A percentile compares a stretch with the other conserved stretches of the same genome.
These are phyloP conservation scores for Oasisia sp. DNA, from an alignment of 2,888 invertebrate species.

Conservation along the genomic window DNA sequence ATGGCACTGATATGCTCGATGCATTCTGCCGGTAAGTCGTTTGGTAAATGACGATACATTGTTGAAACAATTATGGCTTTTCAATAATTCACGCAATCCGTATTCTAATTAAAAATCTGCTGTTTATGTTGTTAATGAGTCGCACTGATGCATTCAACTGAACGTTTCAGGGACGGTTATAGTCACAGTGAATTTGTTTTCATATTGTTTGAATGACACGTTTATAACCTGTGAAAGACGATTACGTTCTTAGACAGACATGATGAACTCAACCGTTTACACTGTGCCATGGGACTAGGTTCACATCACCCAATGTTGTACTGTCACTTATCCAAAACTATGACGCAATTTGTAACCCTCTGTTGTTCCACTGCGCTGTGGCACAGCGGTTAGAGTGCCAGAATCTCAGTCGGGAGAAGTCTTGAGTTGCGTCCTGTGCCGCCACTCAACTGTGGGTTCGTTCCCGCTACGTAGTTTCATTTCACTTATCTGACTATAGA, in stretches of 20 bases:
- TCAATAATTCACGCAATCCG: neutral
- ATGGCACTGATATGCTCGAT: neutral
- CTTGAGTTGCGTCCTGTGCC: too few relatives aligned
- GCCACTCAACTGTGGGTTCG: too few relatives aligned
- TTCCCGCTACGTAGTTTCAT: too few relatives aligned
- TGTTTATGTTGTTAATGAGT: too few relatives aligned
- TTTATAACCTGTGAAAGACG: neutral
- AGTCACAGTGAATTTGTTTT: neutral
- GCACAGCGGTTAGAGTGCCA: too few relatives aligned
- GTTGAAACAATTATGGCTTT: neutral
- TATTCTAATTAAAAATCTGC: neutral
- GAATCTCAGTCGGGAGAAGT: too few relatives aligned
- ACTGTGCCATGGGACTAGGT: neutral
- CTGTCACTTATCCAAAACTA: neutral
- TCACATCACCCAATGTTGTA: neutral
- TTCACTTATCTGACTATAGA: too few relatives aligned
- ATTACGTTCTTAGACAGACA: neutral
- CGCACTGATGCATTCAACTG: too few relatives aligned
- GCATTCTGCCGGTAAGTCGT: neutral
- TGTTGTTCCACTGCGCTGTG: neutral
- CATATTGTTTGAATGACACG: neutral
- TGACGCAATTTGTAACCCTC: neutral
- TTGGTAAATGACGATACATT: neutral
- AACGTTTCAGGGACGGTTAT: neutral
- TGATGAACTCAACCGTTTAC: neutral